Evolutionary conservation across 2,113 vertebrate species (phyloP).

Genomic region (Ptyas mucosa): DNA sequence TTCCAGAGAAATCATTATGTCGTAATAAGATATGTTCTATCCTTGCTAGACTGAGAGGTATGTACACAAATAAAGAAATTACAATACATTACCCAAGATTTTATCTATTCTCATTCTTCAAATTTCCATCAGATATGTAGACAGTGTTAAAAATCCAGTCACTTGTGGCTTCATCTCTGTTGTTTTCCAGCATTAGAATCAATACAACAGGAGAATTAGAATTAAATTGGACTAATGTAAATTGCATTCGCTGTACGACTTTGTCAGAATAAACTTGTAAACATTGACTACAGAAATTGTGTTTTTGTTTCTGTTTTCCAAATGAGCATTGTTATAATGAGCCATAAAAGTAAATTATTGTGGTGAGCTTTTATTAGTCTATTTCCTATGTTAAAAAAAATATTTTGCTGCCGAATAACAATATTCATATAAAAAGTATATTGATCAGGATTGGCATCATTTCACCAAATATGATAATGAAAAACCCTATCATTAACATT

Average conservation of each 20-base stretch:
- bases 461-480: neutral
- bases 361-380: neutral
- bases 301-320: neutral
- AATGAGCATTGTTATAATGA: neutral
- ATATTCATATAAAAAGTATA: neutral
- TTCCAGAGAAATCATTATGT: neutral
- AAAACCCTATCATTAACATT: neutral
- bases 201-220: neutral
- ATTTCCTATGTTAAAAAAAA: neutral
- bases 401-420: neutral
- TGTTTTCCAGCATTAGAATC: neutral
- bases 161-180: neutral
- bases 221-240: neutral
- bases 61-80: neutral
- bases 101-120: neutral
- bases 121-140: neutral
- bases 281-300: neutral
- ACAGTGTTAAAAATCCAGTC: neutral
- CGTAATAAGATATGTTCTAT: neutral
- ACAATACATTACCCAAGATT: neutral
- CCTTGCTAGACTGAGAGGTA: neutral
- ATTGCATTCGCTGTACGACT: neutral
- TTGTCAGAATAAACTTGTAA: neutral
- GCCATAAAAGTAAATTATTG: neutral
- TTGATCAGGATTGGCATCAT: neutral